These are phyloP conservation scores for fruit fly (Drosophila melanogaster) DNA, from an alignment of 1,140 invertebrate genomes.

Conservation along the genomic window Release_6_plus_ISO1_MT NT_037436.4:336501-337000, in stretches of 20 bases:
- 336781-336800: neutral
- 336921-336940: neutral
- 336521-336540: constrained; percentile 65
- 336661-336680: constrained; percentile 45
- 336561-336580: constrained; percentile 58
- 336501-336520: constrained; percentile 79
- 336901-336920: constrained; percentile 11
- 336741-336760: too few species aligned
- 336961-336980: constrained; percentile 36
- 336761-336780: neutral
- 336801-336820: neutral
- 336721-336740: too few species aligned
- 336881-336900: neutral
- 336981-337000: constrained; percentile 13
- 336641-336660: constrained; percentile 57
- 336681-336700: constrained; percentile 37
- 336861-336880: constrained; percentile 8
- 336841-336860: neutral
- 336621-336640: constrained; percentile 60
- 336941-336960: constrained; percentile 11
- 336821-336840: constrained; percentile 1
- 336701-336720: neutral
- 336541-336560: constrained; percentile 53
- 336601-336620: constrained; percentile 49
- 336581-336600: constrained; percentile 52